Base-by-base conservation (phyloP, 2,797 vertebrate genomes). In the Prionace glauca region DNA sequence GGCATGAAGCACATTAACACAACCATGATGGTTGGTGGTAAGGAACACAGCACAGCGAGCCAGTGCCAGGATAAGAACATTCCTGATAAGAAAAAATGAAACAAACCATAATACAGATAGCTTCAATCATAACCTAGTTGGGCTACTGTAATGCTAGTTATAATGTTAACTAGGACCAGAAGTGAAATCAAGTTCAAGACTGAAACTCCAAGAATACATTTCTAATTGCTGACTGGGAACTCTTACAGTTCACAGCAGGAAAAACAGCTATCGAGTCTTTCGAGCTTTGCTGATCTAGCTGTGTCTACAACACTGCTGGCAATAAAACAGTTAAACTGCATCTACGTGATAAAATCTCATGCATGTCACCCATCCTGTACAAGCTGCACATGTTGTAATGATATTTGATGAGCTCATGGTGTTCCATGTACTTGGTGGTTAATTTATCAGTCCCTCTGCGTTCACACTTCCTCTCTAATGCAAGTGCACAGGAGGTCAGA, bases 1-100 rank as follows among this genome's bases (percentile, higher is more conserved):
- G 99, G 99, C 99, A 99, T 98, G 96, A 98, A 98, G 97, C 97
- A 98, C 98, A 99, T 98, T 18, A 97, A 97, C 74, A 98, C 96
- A 79, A 99, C 96, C 98, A 99, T 97, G 96, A 98, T 95, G 20
- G 98, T 97, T 0, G 99, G 98, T 0, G 98, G 98, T 95, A 98
- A 74, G 2, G 98, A 98, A 96, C 98, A 97, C 96, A 98, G 96
- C 96, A 99, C 97, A 0, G 99, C 99, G 96, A 99, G 97, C 99
- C 99, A 99, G 95, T 98, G 98, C 99, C 99, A 99, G 88, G 98
- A 97, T 71, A 99, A 95, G 26, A 96, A 97, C 95, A 97, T 96
- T 95, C 98, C 98, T 98, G 96, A 72, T 26, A 32, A 93, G 41
- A 62, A 32, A 93, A 84, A 62, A 71, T 36, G 2, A 88, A 90